Evolutionary conservation across 2,113 vertebrate genomes (phyloP), one percentile per base, ranked within the genome.

Genomic region (Amphilophus citrinellus): DNA sequence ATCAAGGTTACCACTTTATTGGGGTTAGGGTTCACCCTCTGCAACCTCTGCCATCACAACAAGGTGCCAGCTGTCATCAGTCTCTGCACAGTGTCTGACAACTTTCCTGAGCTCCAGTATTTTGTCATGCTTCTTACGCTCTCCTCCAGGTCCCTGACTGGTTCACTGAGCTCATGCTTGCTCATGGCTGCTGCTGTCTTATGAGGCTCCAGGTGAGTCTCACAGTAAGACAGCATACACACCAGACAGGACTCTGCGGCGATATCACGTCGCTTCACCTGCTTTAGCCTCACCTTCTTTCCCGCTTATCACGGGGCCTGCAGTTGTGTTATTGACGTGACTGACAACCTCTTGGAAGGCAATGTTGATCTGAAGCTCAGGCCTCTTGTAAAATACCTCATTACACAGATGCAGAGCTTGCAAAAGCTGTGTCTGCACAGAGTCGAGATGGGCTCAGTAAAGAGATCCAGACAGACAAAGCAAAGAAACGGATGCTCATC

Each of bases 131-230:
- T 50, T 62, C 59, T 62, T 42, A 30, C 59, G 50, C 3, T 13
- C 20, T 65, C 61, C 47, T 65, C 77, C 3, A 3, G 32, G 30
- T 79, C 50, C 39, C 30, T 56, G 6, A 65, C n/a, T 9, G 61
- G 47, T 20, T 79, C 61, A 27, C 37, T 65, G 15, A 65, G 77
- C 10, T 79, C 39, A 10, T 79, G 77, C 62, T 39, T 53, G 13
- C 44, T 79, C 50, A 79, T 53, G 22, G 22, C 65, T 5, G 65
- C 39, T 24, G 30, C 50, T 14, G 73, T 58, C 30, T 14, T 32
- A 22, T 76, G 71, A 76, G 71, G 71, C 10, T 76, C 32, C 53
- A 76, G 73, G 73, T 76, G 20, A 47, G 24, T 71, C 56, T 71
- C 22, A n/a, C 79, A 73, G 65, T 24, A 59, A 27, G 65, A 73